These are phyloP conservation scores for Puffinus mauretanicus DNA, from an alignment of 2,113 vertebrate species.

Conservation along the genomic window DNA sequence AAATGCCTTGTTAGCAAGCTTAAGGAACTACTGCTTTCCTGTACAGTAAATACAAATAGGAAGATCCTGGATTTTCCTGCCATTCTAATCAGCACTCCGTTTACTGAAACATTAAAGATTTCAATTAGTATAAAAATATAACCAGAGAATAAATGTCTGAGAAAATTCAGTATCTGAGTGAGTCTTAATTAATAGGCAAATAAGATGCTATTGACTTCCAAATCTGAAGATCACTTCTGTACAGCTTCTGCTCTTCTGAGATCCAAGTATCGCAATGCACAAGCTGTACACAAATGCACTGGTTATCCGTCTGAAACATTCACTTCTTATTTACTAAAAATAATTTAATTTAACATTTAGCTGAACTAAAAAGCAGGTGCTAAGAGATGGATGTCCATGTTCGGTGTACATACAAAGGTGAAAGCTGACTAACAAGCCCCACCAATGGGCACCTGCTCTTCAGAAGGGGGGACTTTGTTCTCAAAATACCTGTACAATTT, in stretches of 20 bases:
- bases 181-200: slow-evolving; percentile 19
- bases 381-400: not conserved
- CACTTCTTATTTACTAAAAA: not conserved
- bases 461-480: rapidly evolving
- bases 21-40: slow-evolving; percentile 13
- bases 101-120: slow-evolving; percentile 16
- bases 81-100: not conserved
- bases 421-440: not conserved
- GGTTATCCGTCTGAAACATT: not conserved
- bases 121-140: slow-evolving; percentile 52
- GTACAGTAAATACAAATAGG: slow-evolving; percentile 62
- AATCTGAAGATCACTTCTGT: not conserved
- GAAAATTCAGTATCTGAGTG: not conserved
- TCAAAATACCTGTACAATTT: not conserved
- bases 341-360: slow-evolving; percentile 41
- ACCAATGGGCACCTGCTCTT: not conserved
- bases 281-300: not conserved
- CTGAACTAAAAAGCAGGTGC: not conserved
- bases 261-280: not conserved
- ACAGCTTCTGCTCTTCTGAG: not conserved
- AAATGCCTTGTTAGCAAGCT: slow-evolving; percentile 27
- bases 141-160: not conserved
- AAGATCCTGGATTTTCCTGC: slow-evolving; percentile 10
- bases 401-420: not conserved
- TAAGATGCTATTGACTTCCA: not conserved